Evolutionary conservation across 2,113 vertebrate species (phyloP).

Genomic region (Oenanthe melanoleuca): DNA sequence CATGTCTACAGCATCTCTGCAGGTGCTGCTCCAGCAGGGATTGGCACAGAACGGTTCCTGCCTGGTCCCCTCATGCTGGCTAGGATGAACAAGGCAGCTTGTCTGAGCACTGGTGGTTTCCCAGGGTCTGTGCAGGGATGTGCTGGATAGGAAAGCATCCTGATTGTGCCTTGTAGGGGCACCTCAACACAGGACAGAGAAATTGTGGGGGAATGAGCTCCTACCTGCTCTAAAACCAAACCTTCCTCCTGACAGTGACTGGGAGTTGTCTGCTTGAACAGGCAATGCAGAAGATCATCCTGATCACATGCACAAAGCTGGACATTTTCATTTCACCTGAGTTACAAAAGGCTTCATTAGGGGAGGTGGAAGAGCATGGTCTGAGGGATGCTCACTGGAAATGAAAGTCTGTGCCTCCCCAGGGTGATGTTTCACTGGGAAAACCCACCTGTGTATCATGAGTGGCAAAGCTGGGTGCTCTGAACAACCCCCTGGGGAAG

Average conservation of each 20-base stretch:
- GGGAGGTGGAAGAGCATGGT: neutral
- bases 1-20: neutral
- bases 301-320: neutral
- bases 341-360: neutral
- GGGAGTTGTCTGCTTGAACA: neutral
- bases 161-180: neutral
- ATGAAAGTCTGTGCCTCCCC: accelerated
- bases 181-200: accelerated
- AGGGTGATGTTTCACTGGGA: accelerated
- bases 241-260: neutral
- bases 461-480: accelerated
- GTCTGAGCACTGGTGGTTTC: neutral
- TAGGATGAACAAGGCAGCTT: neutral
- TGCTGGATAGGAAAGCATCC: neutral
- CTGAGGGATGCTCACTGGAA: neutral
- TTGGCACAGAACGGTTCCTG: neutral
- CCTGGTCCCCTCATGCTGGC: neutral
- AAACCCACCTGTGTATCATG: neutral
- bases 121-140: accelerated
- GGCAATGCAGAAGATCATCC: neutral
- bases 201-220: neutral
- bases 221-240: neutral
- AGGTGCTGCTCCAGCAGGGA: neutral
- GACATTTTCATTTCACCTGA: neutral
- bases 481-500: neutral